These are phyloP conservation scores for Columba guinea DNA, from an alignment of 2,797 vertebrate species.

Conservation along the genomic window DNA sequence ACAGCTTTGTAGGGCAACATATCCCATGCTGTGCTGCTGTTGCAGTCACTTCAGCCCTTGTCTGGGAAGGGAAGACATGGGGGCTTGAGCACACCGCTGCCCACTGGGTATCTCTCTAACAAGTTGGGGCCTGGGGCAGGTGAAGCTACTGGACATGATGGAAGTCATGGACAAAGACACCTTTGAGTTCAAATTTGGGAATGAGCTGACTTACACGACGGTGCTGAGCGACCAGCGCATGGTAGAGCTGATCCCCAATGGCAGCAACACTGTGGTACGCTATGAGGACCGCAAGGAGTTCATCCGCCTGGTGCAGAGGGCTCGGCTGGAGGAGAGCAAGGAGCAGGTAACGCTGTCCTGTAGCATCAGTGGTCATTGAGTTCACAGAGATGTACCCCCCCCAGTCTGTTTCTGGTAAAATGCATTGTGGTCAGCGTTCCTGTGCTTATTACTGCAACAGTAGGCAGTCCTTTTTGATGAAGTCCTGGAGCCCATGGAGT, in stretches of 20 bases:
- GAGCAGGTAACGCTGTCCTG: slow-evolving; percentile 83
- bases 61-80: neutral
- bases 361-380: neutral
- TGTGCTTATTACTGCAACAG: neutral
- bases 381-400: neutral
- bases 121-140: slow-evolving; percentile 74
- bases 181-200: slow-evolving; percentile 95
- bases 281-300: slow-evolving; percentile 92
- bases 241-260: slow-evolving; percentile 90
- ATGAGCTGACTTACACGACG: slow-evolving; percentile 93
- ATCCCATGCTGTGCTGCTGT: neutral
- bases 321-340: slow-evolving; percentile 90
- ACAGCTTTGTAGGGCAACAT: neutral
- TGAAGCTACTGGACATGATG: slow-evolving; percentile 96
- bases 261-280: slow-evolving; percentile 82
- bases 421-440: fast-evolving
- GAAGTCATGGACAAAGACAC: slow-evolving; percentile 95
- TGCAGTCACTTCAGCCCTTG: neutral
- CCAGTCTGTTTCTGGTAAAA: neutral
- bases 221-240: slow-evolving; percentile 88
- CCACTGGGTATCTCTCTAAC: neutral
- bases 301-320: slow-evolving; percentile 89
- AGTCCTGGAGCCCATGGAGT: neutral
- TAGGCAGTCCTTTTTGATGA: neutral
- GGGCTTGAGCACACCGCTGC: neutral